These are phyloP conservation scores for Syritta pipiens DNA, from an alignment of 2,888 invertebrate species.

Conservation along the genomic window DNA sequence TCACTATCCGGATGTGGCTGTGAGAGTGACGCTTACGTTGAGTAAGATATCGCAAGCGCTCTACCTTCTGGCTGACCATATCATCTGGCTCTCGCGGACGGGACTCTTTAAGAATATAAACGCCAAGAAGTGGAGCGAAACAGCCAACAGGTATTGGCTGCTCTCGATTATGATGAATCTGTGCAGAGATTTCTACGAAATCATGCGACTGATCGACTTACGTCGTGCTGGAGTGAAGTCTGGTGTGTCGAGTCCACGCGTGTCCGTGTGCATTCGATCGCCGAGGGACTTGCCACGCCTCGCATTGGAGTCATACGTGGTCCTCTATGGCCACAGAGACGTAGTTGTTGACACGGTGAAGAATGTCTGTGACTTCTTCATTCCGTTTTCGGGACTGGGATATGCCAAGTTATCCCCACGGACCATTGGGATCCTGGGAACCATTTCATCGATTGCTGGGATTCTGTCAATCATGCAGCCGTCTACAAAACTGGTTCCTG, in stretches of 20 bases:
- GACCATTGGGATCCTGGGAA: slow-evolving; percentile 88
- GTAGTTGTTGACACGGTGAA: slow-evolving; percentile 90
- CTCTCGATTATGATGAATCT: slow-evolving; percentile 89
- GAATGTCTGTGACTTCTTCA: slow-evolving; percentile 92
- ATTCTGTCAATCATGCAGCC: slow-evolving; percentile 88
- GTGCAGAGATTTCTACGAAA: slow-evolving; percentile 91
- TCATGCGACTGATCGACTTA: slow-evolving; percentile 83
- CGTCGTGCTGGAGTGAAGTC: slow-evolving; percentile 79
- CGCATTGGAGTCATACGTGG: slow-evolving; percentile 73
- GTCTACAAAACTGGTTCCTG: slow-evolving; percentile 86
- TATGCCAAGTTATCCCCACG: slow-evolving; percentile 88
- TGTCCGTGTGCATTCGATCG: slow-evolving; percentile 73
- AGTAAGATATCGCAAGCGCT: slow-evolving; percentile 89
- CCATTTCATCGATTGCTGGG: slow-evolving; percentile 90
- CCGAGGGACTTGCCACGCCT: slow-evolving; percentile 72
- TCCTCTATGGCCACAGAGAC: slow-evolving; percentile 81
- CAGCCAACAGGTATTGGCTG: slow-evolving; percentile 91
- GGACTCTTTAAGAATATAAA: slow-evolving; percentile 85
- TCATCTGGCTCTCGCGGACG: slow-evolving; percentile 90
- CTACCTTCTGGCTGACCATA: slow-evolving; percentile 91
- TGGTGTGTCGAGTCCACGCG: slow-evolving; percentile 73
- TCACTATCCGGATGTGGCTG: slow-evolving; percentile 85
- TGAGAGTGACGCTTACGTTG: slow-evolving; percentile 86
- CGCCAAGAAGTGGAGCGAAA: slow-evolving; percentile 86
- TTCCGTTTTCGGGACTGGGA: slow-evolving; percentile 90